Evolutionary conservation across 2,113 vertebrate genomes (phyloP), one percentile per base, ranked within the genome.

Genomic region (Eolophus roseicapilla): DNA sequence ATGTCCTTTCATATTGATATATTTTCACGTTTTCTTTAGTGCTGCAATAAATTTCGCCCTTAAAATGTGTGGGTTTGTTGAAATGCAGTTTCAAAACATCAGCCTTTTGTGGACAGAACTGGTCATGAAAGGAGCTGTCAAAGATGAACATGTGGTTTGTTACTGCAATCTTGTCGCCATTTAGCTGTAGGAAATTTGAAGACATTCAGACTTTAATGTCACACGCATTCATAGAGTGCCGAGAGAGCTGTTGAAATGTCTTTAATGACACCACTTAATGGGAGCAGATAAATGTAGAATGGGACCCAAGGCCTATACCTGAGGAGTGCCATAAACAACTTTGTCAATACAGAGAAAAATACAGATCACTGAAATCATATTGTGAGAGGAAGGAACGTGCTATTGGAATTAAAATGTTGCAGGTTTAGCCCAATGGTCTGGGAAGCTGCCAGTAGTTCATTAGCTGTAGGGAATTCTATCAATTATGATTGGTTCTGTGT

Each of bases 111-210:
- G 90, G 90, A 13, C 60, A 83, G 71, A 92, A 77, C 60, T 88
- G 35, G 74, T 94, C 47, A 46, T 78, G 80, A 84, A 83, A 90
- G 50, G n/a, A 88, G 52, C 76, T 83, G 89, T 93, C 83, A 80
- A 10, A 78, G 67, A 88, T 81, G 74, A 96, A 46, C 79, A 75
- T 53, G 67, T 37, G 59, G 84, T 95, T 96, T 97, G 71, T 78
- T 96, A 90, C 93, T 94, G 65, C 88, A 88, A 93, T 68, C 88
- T 90, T 95, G 93, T 95, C 95, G 96, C 86, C 90, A 73, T 95
- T 95, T 96, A 95, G 85, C 92, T 96, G 87, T 62, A 96, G 91
- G 88, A 97, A 90, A 87, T 96, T 74, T 91, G 78, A 96, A 96
- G 92, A 94, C 83, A 91, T 81, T 90, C 91, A 80, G 76, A 60